These are phyloP conservation scores for Apis cerana DNA, from an alignment of 1,140 invertebrate genomes.

Conservation along the genomic window DNA sequence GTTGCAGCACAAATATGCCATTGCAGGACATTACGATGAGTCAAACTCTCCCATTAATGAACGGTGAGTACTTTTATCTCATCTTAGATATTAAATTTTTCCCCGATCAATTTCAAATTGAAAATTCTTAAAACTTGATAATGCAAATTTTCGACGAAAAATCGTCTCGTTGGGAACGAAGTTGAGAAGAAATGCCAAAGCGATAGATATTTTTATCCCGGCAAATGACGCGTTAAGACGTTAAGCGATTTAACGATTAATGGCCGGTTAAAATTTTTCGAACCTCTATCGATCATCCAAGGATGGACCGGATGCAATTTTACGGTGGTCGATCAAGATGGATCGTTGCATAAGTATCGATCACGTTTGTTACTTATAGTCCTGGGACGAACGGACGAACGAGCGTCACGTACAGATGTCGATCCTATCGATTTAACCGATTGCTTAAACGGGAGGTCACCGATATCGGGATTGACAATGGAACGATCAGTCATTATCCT, in stretches of 20 bases:
- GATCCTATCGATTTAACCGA: constrained; percentile 33
- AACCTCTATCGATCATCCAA: not conserved
- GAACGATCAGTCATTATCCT: constrained; percentile 52
- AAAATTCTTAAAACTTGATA: too few relatives aligned
- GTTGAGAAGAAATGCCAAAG: too few relatives aligned
- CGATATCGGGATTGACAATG: constrained; percentile 59
- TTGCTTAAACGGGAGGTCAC: constrained; percentile 47
- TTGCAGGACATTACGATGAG: constrained; percentile 73
- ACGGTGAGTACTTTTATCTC: constrained; percentile 58
- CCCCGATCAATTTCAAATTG: not conserved
- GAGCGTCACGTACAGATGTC: constrained; percentile 34
- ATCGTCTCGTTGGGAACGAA: too few relatives aligned
- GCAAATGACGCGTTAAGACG: constrained; percentile 19
- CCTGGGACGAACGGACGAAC: not conserved
- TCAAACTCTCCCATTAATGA: constrained; percentile 63
- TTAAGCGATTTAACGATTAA: not conserved
- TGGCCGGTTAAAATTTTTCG: constrained; percentile 41
- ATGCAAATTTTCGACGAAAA: too few relatives aligned
- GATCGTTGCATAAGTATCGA: constrained; percentile 36
- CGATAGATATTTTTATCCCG: not conserved
- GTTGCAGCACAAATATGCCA: constrained; percentile 72
- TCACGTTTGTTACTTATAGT: constrained; percentile 47
- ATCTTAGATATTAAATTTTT: not conserved
- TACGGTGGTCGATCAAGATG: constrained; percentile 55
- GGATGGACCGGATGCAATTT: constrained; percentile 58